Conservation (phyloP, 35 echinoderm and acorn worm genomes). For the Hemicentrotus pulcherrimus region DNA sequence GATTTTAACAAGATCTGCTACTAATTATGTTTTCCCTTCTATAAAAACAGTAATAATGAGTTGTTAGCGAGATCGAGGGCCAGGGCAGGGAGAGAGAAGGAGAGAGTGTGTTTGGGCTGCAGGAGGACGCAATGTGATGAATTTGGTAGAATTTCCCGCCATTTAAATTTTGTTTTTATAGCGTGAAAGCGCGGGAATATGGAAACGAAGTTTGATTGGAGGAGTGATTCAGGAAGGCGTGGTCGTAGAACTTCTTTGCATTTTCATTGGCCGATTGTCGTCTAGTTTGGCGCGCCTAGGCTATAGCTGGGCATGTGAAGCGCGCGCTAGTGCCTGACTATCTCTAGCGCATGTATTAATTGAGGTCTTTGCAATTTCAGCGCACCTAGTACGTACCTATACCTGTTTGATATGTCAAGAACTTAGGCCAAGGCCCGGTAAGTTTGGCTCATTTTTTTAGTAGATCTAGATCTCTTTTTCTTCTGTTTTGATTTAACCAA, state of each 20-base stretch:
- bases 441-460: neutral
- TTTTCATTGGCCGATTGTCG: neutral
- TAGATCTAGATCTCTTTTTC: neutral
- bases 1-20: too few species aligned
- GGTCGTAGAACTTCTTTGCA: constrained; percentile 1
- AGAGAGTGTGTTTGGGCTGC: too few species aligned
- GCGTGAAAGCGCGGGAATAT: neutral
- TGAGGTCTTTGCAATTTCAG: too few species aligned
- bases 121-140: too few species aligned
- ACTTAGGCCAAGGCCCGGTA: neutral
- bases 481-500: too few species aligned
- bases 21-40: too few species aligned
- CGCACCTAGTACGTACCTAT: too few species aligned
- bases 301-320: neutral
- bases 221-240: neutral
- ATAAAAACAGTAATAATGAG: too few species aligned
- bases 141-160: constrained; percentile 31
- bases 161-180: neutral
- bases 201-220: neutral
- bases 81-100: too few species aligned
- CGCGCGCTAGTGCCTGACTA: neutral
- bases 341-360: too few species aligned
- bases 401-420: too few species aligned
- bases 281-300: neutral
- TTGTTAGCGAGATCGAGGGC: too few species aligned